Evolutionary conservation across 2,888 invertebrate genomes (phyloP).

Genomic region (Melangyna quadrimaculata): DNA sequence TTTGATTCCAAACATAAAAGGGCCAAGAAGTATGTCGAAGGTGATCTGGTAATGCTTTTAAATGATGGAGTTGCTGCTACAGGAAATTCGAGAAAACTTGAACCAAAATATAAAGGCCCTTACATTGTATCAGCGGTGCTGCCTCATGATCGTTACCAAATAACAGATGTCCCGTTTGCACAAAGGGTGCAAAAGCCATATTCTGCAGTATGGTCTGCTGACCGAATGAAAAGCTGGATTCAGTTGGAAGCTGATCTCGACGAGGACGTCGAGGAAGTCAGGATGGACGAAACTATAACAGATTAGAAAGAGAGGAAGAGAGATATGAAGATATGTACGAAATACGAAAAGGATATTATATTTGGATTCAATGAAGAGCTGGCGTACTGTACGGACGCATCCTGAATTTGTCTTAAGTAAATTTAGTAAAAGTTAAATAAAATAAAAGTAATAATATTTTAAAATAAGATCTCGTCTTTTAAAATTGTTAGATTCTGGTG

Average conservation of each 20-base stretch:
- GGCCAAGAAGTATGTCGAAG: not conserved
- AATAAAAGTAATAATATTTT: too few relatives aligned
- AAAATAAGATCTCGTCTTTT: too few relatives aligned
- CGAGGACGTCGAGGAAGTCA: not conserved
- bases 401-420: too few relatives aligned
- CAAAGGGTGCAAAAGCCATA: not conserved
- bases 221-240: not conserved
- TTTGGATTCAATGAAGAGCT: too few relatives aligned
- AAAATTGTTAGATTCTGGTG: too few relatives aligned
- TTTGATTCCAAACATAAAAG: not conserved
- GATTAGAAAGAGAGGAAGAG: too few relatives aligned
- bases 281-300: not conserved
- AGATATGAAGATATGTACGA: too few relatives aligned
- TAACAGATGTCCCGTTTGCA: not conserved
- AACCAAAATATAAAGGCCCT: not conserved
- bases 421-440: too few relatives aligned
- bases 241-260: not conserved
- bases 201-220: not conserved
- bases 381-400: too few relatives aligned
- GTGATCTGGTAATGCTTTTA: not conserved
- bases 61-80: conserved; percentile 2
- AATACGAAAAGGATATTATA: too few relatives aligned
- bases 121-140: not conserved
- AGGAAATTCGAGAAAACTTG: not conserved
- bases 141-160: not conserved